Base-by-base conservation (phyloP, 2,888 invertebrate genomes). In the Trichogramma evanescens region DNA sequence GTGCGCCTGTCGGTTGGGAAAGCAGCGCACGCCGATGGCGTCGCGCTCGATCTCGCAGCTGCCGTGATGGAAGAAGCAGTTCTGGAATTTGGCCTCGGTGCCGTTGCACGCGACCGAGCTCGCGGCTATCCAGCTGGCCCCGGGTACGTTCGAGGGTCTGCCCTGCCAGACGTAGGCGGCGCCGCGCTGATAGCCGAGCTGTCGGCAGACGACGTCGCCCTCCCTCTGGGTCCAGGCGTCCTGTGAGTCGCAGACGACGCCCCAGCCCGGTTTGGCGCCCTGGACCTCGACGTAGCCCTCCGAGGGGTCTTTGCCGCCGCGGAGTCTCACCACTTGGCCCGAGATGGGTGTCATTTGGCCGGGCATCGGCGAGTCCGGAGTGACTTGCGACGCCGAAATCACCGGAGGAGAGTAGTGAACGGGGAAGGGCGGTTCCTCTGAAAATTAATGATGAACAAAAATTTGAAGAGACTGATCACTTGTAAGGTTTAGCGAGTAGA, bases 171-270 rank as follows among this genome's bases (percentile, higher is more conserved):
- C 75, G 66, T 74, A 71, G 66, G 78, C 77, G 42, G 82, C 82
- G 58, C 82, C 82, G 65, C 82, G 82, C 66, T 8, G 69, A 63
- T 78, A 82, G 48, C 82, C 81, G 1, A 83, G 73, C 65, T 82
- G 80, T 61, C 71, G 73, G 70, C 83, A 83, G 8, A 82, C 76
- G 13, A 83, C 74, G 56, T 76, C 71, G 9, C 82, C 83, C 71
- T 82, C 82, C 39, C 74, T 74, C 8, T 81, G 71, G 52, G 75
- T 79, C 82, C 82, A 83, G 55, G 71, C 69, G 43, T 77, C 76
- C 56, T 68, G 75, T 54, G 72, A 66, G 65, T 83, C 82, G 65
- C 83, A 83, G 40, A 82, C 79, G 5, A 78, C 70, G 4, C 82
- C 82, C 82, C 82, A 83, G 2, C 78, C 76, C 26, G 76, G 72